Evolutionary conservation across 2,113 vertebrate genomes (phyloP), one percentile per base, ranked within the genome.

Genomic region (Cinclus cinclus): DNA sequence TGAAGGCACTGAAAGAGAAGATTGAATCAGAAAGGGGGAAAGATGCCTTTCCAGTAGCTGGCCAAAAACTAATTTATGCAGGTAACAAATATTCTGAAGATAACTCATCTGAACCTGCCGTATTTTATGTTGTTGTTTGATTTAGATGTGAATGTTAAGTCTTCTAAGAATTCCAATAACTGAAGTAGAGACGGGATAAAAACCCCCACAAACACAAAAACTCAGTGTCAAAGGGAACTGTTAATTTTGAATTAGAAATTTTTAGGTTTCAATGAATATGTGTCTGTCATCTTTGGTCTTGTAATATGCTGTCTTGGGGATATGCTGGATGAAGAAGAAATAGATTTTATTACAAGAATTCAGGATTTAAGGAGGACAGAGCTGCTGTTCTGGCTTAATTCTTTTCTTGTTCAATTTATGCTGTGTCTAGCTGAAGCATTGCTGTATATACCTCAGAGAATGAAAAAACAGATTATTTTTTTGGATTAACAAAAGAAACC

Each of bases 31-130:
- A 99, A 97, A 99, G 98, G 67, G 99, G 99, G 46, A 99, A 98
- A 91, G 99, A 99, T 94, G 96, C 97, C 81, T 99, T 99, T 97
- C 98, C 99, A 85, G 98, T 99, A 82, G 98, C 98, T 74, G 99
- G 99, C 82, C 99, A 99, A 97, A 99, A 99, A 94, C 97, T 99
- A 97, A 99, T 99, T 97, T 99, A 99, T 98, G 99, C 99, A 98
- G 99, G 99, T 99, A 98, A 97, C 68, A 37, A 14, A 59, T 92
- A 69, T 79, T 67, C 41, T 87, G 49, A 92, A 65, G 46, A 20
- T 23, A 59, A 21, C 56, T 18, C 71, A 14, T 53, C 24, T 65
- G 27, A 62, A 52, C 42, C 9, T 56, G 6, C 13, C 6, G 37
- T 58, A 7, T 62, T 70, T 83, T 44, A 20, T 55, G 11, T 71